phyloP scores from a whole-genome alignment of 2,113 vertebrate species.

The Epinephelus fuscoguttatus region DNA sequence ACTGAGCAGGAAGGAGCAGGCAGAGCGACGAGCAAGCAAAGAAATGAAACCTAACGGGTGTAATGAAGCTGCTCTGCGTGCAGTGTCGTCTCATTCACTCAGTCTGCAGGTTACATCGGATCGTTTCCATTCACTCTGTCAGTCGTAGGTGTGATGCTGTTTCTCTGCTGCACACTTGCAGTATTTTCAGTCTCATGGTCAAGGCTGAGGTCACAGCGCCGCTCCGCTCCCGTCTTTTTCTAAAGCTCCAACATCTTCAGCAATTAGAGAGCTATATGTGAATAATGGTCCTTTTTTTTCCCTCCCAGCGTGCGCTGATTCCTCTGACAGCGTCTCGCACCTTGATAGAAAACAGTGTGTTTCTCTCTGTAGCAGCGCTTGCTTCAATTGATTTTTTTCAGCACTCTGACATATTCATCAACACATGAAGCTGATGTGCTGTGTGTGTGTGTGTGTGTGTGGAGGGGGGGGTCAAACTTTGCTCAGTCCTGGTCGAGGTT shows the following conservation, averaged over 20 bases:
- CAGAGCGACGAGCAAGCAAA: no score
- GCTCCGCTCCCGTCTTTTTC: not conserved
- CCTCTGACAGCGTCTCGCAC: no score
- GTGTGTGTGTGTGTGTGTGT: not conserved
- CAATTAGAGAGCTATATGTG: slow-evolving; percentile 3
- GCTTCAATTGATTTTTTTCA: not conserved
- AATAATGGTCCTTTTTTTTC: no score
- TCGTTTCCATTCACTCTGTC: not conserved
- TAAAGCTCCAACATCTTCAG: not conserved
- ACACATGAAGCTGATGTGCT: not conserved
- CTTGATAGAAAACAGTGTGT: not conserved
- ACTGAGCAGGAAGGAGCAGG: not conserved
- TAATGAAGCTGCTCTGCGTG: not conserved
- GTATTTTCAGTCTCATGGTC: not conserved
- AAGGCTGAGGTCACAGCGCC: not conserved
- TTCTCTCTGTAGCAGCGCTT: no score
- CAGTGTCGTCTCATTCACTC: not conserved
- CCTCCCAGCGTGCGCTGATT: no score
- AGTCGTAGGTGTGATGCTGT: not conserved
- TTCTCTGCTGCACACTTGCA: not conserved
- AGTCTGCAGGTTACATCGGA: not conserved
- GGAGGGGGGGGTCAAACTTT: slow-evolving; percentile 2
- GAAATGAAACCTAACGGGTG: no score
- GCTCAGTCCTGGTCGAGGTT: not conserved
- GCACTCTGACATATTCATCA: not conserved